Evolutionary conservation across 2,797 vertebrate genomes (phyloP).

Genomic region (Mormyrops attenuatus): DNA sequence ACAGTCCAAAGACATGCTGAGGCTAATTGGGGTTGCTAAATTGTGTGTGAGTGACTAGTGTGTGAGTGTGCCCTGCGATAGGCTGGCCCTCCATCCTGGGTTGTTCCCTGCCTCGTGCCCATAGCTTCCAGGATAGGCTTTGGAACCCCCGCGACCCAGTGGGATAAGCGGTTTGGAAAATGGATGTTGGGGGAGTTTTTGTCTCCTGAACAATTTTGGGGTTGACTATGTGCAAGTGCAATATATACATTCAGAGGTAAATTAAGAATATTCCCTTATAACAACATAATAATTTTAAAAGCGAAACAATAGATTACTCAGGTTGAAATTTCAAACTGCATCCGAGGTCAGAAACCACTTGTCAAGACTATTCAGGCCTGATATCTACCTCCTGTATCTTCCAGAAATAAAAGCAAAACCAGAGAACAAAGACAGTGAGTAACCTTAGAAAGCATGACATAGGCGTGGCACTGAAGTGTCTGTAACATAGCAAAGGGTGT

Average conservation of each 20-base stretch:
- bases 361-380: background rate
- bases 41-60: too few species aligned
- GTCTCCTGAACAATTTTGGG: background rate
- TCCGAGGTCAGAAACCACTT: background rate
- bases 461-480: background rate
- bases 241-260: background rate
- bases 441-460: background rate
- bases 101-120: too few species aligned
- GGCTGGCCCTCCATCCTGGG: too few species aligned
- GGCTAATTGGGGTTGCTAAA: too few species aligned
- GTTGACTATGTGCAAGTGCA: background rate
- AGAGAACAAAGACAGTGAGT: background rate
- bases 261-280: background rate
- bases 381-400: conserved; percentile 4
- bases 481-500: background rate
- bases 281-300: background rate
- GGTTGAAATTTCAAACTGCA: background rate
- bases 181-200: background rate
- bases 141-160: too few species aligned
- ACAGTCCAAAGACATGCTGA: too few species aligned
- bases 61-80: too few species aligned
- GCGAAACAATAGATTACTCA: background rate
- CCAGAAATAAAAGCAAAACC: background rate
- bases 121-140: too few species aligned
- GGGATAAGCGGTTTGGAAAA: too few species aligned